Conservation (phyloP, 2,797 vertebrate species). For the Onychomys leucogaster region DNA sequence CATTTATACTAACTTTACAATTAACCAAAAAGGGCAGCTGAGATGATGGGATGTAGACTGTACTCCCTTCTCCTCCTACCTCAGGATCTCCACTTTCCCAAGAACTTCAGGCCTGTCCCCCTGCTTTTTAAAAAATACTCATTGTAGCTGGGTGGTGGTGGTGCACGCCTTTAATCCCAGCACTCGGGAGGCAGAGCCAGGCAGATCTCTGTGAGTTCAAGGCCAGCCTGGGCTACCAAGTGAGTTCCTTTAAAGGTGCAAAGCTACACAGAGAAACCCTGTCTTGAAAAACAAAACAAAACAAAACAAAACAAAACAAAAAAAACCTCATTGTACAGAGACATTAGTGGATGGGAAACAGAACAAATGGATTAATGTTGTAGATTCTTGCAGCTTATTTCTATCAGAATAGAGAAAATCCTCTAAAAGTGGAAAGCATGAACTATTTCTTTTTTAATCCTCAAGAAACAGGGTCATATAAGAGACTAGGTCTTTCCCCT, state of each 20-base stretch:
- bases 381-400: neutral
- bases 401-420: neutral
- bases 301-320: no score
- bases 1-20: neutral
- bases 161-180: no score
- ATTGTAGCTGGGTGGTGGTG: no score
- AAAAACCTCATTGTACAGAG: no score
- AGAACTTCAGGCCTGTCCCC: neutral
- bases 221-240: no score
- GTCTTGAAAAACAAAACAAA: no score
- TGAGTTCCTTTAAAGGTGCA: no score
- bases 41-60: neutral
- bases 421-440: neutral
- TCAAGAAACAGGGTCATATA: neutral
- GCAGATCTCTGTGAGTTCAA: no score
- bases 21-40: neutral
- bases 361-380: neutral
- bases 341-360: neutral
- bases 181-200: no score
- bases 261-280: no score
- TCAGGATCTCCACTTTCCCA: neutral
- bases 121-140: constrained; percentile 29
- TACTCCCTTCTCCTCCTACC: neutral
- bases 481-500: neutral
- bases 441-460: constrained; percentile 35